Conservation (phyloP, 2,113 vertebrate genomes). For the Mormoops blainvillei region DNA sequence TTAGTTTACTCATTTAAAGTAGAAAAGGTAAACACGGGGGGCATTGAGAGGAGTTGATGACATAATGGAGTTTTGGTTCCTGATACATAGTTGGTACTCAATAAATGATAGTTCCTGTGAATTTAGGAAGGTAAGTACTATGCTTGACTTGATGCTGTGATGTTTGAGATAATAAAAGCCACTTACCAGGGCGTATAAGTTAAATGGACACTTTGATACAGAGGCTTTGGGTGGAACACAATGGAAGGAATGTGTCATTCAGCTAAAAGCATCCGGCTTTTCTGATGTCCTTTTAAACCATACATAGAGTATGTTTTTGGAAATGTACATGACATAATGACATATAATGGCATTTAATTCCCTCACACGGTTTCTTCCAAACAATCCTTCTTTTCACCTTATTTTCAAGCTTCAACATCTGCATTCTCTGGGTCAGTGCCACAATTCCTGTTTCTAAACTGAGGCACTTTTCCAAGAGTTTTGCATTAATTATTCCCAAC, state of each 20-base stretch:
- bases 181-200: not conserved
- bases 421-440: not conserved
- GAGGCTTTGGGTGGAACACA: not conserved
- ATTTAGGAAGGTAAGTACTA: not conserved
- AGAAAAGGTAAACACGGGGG: not conserved
- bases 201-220: not conserved
- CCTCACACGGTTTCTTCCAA: not conserved
- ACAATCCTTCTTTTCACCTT: not conserved
- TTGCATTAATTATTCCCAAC: not conserved
- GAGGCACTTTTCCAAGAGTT: not conserved
- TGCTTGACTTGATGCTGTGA: not conserved
- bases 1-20: not conserved
- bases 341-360: not conserved
- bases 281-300: not conserved
- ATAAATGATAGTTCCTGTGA: not conserved
- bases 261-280: not conserved
- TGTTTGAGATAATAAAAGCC: not conserved
- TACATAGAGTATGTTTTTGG: not conserved
- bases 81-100: not conserved
- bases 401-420: constrained; percentile 16
- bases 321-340: not conserved
- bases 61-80: not conserved
- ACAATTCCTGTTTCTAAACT: not conserved
- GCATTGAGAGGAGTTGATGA: not conserved
- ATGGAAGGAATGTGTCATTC: not conserved